Percentiles rank a stretch among this genome's conserved stretches.
phyloP scores from a whole-genome alignment of 1,140 invertebrate species.

The Papilio polytes region DNA sequence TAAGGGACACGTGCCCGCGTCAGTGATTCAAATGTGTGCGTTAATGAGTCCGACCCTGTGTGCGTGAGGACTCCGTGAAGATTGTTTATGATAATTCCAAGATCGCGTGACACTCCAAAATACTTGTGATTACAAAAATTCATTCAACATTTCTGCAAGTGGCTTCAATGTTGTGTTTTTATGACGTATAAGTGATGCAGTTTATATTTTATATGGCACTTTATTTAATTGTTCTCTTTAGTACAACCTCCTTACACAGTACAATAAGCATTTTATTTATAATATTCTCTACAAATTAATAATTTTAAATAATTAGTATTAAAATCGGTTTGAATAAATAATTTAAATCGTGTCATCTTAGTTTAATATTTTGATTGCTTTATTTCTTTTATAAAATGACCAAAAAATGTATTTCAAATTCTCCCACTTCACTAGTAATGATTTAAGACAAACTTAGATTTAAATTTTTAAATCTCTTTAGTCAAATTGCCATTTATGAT shows the following conservation, averaged over 20 bases:
- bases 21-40: slow-evolving; percentile 79
- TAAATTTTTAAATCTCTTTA: not conserved
- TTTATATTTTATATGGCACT: slow-evolving; percentile 22
- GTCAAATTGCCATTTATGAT: not conserved
- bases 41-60: slow-evolving; percentile 73
- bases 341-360: too few relatives aligned
- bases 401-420: not conserved
- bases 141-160: slow-evolving; percentile 31
- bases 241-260: not conserved
- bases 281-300: too few relatives aligned
- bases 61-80: slow-evolving; percentile 68
- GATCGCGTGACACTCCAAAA: slow-evolving; percentile 51
- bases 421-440: not conserved
- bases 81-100: slow-evolving; percentile 53
- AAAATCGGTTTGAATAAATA: too few relatives aligned
- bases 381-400: not conserved
- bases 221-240: slow-evolving; percentile 8
- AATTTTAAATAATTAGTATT: too few relatives aligned
- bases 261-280: too few relatives aligned
- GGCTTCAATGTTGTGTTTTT: slow-evolving; percentile 36
- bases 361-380: not conserved
- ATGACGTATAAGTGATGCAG: slow-evolving; percentile 21
- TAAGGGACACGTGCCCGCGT: slow-evolving; percentile 68
- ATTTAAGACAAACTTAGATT: not conserved
- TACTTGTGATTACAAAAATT: slow-evolving; percentile 38